Conservation (phyloP, 2,113 vertebrate genomes). For the Pomatorhinus ruficollis region DNA sequence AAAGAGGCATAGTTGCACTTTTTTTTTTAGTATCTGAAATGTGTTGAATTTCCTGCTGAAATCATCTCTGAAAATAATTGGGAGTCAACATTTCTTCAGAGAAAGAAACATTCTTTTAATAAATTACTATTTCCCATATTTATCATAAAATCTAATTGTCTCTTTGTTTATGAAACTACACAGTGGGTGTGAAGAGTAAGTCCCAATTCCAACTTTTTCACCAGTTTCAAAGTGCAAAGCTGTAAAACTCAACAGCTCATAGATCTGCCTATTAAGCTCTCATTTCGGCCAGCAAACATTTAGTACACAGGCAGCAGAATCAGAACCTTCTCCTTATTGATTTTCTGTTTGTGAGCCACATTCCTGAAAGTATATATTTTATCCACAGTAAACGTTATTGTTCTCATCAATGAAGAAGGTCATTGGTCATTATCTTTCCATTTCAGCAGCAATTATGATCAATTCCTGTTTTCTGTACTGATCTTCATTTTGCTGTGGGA, state of each 20-base stretch:
- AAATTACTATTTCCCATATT: background rate
- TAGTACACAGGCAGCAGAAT: background rate
- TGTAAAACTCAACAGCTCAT: background rate
- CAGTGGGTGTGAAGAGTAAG: background rate
- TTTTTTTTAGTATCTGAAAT: background rate
- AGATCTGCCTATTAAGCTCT: background rate
- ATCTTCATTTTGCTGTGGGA: background rate
- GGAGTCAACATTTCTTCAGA: background rate
- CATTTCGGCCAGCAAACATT: background rate
- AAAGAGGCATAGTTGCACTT: background rate
- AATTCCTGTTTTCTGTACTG: background rate
- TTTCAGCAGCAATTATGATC: background rate
- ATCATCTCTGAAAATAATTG: slow-evolving; percentile 18
- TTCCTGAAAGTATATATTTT: background rate
- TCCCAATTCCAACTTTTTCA: background rate
- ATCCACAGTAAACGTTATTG: background rate
- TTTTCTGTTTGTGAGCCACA: background rate
- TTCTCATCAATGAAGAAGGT: background rate
- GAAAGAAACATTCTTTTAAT: background rate
- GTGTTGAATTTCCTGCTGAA: slow-evolving; percentile 8
- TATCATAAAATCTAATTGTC: background rate
- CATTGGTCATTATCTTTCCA: background rate
- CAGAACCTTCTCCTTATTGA: background rate
- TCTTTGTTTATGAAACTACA: background rate
- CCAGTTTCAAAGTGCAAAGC: background rate